These are phyloP conservation scores for Orientallactaga sibirica DNA, from an alignment of 2,797 vertebrate genomes.

Conservation along the genomic window DNA sequence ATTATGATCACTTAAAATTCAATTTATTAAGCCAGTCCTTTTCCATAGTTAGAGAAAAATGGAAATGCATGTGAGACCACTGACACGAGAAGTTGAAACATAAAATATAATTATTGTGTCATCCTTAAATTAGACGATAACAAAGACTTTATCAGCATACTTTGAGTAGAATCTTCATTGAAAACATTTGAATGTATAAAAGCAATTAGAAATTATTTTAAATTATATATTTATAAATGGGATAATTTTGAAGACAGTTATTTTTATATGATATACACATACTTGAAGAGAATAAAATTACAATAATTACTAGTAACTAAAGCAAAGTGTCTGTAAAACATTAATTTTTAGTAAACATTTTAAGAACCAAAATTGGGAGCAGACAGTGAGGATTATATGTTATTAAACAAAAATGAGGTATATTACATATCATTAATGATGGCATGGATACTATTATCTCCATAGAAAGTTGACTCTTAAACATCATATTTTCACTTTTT, in stretches of 20 bases:
- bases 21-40: constrained; percentile 59
- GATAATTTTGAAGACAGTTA: constrained; percentile 10
- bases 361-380: constrained; percentile 12
- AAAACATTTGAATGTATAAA: constrained; percentile 52
- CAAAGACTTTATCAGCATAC: not conserved
- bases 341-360: constrained; percentile 44
- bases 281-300: constrained; percentile 40
- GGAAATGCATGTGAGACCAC: not conserved
- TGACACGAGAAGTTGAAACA: not conserved
- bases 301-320: constrained; percentile 40
- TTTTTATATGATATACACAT: not conserved
- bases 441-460: not conserved
- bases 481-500: not conserved
- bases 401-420: constrained; percentile 41
- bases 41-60: constrained; percentile 49
- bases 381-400: not conserved
- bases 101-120: not conserved
- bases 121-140: constrained; percentile 40
- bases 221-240: constrained; percentile 45
- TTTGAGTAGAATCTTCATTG: constrained; percentile 48
- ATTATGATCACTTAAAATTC: constrained; percentile 72
- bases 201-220: constrained; percentile 38
- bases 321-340: not conserved
- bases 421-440: not conserved
- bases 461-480: constrained; percentile 25